phyloP scores from a whole-genome alignment of 2,888 invertebrate genomes.

The Stenodema calcarata region DNA sequence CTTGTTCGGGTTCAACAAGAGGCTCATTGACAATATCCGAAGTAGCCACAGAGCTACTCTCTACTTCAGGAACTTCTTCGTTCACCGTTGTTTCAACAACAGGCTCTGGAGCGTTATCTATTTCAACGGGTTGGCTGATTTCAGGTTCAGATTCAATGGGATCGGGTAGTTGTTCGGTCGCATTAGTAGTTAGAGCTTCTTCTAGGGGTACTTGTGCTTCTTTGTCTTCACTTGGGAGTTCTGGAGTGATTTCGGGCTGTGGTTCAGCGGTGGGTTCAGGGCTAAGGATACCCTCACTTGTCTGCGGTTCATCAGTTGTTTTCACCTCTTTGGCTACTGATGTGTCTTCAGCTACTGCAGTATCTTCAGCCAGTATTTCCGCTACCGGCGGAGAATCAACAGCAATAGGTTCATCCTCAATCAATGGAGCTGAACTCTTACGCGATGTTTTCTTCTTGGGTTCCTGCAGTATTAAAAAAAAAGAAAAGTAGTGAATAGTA shows the following conservation, averaged over 20 bases:
- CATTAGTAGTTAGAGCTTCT: background rate
- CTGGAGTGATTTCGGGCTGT: background rate
- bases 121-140: background rate
- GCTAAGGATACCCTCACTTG: background rate
- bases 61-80: background rate
- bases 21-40: background rate
- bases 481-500: too few relatives aligned
- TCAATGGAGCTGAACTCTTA: background rate
- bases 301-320: background rate
- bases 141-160: background rate
- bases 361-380: background rate
- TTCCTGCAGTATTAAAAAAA: background rate
- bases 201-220: background rate
- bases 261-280: background rate
- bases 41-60: background rate
- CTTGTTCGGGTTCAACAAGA: slow-evolving; percentile 3
- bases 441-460: slow-evolving; percentile 1
- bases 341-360: background rate
- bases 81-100: background rate
- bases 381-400: background rate
- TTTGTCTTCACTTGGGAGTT: background rate
- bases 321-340: background rate
- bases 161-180: background rate
- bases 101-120: background rate
- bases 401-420: background rate